phyloP scores from a whole-genome alignment of 2,113 vertebrate genomes.

The Dipodomys spectabilis region DNA sequence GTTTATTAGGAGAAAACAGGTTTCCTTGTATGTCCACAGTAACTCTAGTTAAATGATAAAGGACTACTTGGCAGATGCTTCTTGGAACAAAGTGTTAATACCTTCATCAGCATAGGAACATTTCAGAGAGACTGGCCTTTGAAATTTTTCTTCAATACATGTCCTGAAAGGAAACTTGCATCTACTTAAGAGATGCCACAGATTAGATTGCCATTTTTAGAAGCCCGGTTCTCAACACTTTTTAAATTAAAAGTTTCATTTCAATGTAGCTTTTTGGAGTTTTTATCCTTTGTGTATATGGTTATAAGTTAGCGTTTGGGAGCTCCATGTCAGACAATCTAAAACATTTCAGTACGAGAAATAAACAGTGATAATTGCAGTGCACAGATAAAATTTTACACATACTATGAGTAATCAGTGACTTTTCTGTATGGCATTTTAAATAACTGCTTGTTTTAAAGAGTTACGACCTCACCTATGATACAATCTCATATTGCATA shows the following conservation, averaged over 20 bases:
- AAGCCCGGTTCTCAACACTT: conserved; percentile 56
- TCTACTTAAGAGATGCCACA: conserved; percentile 19
- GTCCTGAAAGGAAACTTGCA: conserved; percentile 49
- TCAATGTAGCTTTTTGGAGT: conserved; percentile 43
- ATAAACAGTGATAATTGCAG: conserved; percentile 23
- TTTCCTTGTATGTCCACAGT: conserved; percentile 15
- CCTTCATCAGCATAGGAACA: conserved; percentile 31
- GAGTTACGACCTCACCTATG: not conserved
- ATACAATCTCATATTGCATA: conserved; percentile 48
- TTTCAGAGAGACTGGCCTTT: conserved; percentile 57
- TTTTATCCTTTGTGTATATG: not conserved
- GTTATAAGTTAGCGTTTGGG: conserved; percentile 35
- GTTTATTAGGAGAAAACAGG: not conserved
- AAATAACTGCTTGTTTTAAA: conserved; percentile 28
- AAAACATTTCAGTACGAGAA: not conserved
- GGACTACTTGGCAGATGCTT: conserved; percentile 66
- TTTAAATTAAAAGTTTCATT: conserved; percentile 56
- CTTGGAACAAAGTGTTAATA: conserved; percentile 38
- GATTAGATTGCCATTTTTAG: conserved; percentile 50
- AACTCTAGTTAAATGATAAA: conserved; percentile 70
- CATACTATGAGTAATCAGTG: not conserved
- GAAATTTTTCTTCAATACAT: conserved; percentile 15
- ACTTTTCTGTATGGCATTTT: conserved; percentile 23
- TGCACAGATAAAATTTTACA: conserved; percentile 40
- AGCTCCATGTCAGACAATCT: conserved; percentile 37